phyloP scores from a whole-genome alignment of 2,888 invertebrate genomes.

The Mythimna vitellina region DNA sequence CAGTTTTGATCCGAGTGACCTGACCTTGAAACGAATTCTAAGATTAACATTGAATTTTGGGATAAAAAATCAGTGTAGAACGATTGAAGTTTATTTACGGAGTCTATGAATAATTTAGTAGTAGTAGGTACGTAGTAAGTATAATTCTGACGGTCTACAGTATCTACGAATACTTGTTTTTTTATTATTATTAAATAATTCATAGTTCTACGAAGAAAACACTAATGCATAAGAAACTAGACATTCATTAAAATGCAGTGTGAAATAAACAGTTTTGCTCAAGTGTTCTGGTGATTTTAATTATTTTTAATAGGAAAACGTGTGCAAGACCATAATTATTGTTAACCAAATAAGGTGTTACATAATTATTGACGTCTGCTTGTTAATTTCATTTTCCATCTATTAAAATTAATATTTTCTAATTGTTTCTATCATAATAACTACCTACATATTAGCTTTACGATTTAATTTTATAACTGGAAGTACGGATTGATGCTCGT shows the following conservation, averaged over 20 bases:
- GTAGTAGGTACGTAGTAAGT: neutral
- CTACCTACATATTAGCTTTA: neutral
- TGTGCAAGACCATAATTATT: neutral
- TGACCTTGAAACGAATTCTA: conserved; percentile 11
- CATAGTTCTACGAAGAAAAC: conserved; percentile 11
- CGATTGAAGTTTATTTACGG: conserved; percentile 8
- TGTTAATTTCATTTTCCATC: neutral
- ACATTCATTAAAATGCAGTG: conserved; percentile 25
- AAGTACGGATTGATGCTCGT: neutral
- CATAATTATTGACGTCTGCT: too few species aligned
- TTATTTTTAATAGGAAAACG: conserved; percentile 5
- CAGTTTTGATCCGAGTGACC: neutral
- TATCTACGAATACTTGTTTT: neutral
- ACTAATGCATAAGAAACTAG: neutral
- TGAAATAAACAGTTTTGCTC: conserved; percentile 17
- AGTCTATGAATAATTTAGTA: conserved; percentile 23
- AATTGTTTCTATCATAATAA: neutral
- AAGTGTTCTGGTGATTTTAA: neutral
- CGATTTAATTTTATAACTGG: neutral
- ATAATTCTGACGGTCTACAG: neutral
- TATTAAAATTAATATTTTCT: conserved; percentile 6
- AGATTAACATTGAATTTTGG: conserved; percentile 12
- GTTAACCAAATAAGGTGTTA: neutral
- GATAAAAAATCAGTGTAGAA: conserved; percentile 25
- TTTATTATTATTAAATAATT: conserved; percentile 8